These are phyloP conservation scores for Myodes glareolus DNA, from an alignment of 2,113 vertebrate genomes.

Conservation along the genomic window DNA sequence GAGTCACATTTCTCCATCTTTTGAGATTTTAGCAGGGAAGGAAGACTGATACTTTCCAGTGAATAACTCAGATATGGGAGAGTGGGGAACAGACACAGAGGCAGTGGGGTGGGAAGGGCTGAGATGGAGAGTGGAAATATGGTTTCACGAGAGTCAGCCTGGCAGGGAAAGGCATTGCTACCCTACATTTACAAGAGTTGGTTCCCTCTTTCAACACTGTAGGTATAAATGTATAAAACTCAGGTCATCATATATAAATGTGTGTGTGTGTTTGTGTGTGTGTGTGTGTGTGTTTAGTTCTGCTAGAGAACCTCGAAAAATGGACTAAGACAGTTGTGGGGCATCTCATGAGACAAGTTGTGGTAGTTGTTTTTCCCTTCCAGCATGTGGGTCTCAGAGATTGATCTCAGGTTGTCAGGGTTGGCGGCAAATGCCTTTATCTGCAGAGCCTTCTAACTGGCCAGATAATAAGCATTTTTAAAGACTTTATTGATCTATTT, in stretches of 20 bases:
- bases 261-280: too few species aligned
- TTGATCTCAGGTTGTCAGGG: background rate
- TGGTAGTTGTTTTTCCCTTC: background rate
- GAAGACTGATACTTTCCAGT: background rate
- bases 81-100: background rate
- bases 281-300: too few species aligned
- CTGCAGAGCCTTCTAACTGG: background rate
- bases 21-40: background rate
- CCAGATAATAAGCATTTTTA: background rate
- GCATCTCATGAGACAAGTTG: background rate
- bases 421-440: background rate
- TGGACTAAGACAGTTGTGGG: background rate
- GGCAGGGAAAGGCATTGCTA: too few species aligned
- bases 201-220: background rate
- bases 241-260: too few species aligned
- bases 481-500: background rate
- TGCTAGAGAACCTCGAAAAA: background rate
- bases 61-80: too few species aligned
- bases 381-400: background rate
- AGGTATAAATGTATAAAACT: too few species aligned
- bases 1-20: background rate
- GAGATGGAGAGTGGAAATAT: background rate
- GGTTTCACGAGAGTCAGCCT: background rate
- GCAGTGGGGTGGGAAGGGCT: background rate
- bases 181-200: background rate